A percentile compares a stretch with the other conserved stretches of the same genome.
These are phyloP conservation scores for Paedocypris sp. DNA, from an alignment of 2,113 vertebrate species.

Conservation along the genomic window DNA sequence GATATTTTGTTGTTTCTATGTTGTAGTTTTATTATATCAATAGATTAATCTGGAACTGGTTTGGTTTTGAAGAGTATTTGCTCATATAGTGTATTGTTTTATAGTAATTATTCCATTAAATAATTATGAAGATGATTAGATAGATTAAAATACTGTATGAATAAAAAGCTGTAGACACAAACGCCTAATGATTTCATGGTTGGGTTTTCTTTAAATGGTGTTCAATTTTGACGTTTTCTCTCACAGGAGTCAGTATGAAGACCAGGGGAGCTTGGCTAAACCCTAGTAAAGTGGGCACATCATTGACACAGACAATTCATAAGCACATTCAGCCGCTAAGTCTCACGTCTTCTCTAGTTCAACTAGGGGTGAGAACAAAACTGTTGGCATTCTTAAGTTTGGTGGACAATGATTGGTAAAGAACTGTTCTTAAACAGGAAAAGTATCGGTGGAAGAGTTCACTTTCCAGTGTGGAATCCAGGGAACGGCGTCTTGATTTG, in stretches of 20 bases:
- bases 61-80: too few relatives aligned
- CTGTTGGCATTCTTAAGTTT: neutral
- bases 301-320: conserved; percentile 10
- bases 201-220: too few relatives aligned
- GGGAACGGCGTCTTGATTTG: conserved; percentile 14
- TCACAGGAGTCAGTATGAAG: conserved; percentile 54
- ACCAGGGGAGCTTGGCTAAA: conserved; percentile 58
- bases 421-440: conserved; percentile 28
- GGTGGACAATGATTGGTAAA: neutral
- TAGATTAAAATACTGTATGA: too few relatives aligned
- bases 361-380: conserved; percentile 18
- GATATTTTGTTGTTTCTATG: too few relatives aligned
- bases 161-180: too few relatives aligned
- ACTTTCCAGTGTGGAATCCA: conserved; percentile 21
- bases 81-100: too few relatives aligned
- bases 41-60: too few relatives aligned
- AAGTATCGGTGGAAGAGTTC: conserved; percentile 12
- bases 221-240: neutral
- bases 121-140: too few relatives aligned
- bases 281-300: conserved; percentile 32
- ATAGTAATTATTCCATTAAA: too few relatives aligned
- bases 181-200: too few relatives aligned
- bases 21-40: too few relatives aligned
- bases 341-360: conserved; percentile 22
- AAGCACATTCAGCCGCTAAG: conserved; percentile 5